Evolutionary conservation across 2,888 invertebrate species (phyloP), one percentile per base, ranked within the genome.

Genomic region (Cephus pulcher): DNA sequence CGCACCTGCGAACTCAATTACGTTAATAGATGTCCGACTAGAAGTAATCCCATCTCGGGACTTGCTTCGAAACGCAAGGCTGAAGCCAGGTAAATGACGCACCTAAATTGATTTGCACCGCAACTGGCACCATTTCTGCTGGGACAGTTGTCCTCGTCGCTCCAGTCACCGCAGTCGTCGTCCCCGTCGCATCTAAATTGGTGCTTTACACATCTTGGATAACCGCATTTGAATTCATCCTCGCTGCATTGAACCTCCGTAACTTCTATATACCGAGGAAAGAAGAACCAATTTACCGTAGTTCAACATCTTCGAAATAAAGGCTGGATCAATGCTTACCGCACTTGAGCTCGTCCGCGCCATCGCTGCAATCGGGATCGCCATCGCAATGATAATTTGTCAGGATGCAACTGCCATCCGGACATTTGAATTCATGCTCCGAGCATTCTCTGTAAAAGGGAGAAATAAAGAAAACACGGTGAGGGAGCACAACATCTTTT

Each of bases 121-220:
- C 96, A 96, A 84, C 93, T 94, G 9, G 85, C 78, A 1, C 94
- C 94, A 33, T 88, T 85, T 83, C 94, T 92, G 86, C 94, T 93
- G 0, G 95, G 94, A 86, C 97, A 97, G 81, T 95, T 94, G 86
- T 96, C 95, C 88, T 97, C 97, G 87, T 97, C 97, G 77, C 96
- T 96, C 95, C 96, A 96, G 88, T 97, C 97, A 0, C 96, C 96
- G 86, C 97, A 97, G 88, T 97, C 97, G 87, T 97, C 96, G 87
- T 97, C 96, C 0, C 96, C 96, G 84, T 97, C 97, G 88, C 97
- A 97, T 81, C 95, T 94, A 88, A 96, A 97, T 80, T 95, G 94
- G 84, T 94, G 93, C 69, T 95, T 93, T 74, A 97, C 95, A 89
- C 97, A 97, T 78, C 95, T 94, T 37, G 93, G 93, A 87, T 95